phyloP scores from a whole-genome alignment of 2,888 invertebrate genomes.

The Neoascia interrupta region DNA sequence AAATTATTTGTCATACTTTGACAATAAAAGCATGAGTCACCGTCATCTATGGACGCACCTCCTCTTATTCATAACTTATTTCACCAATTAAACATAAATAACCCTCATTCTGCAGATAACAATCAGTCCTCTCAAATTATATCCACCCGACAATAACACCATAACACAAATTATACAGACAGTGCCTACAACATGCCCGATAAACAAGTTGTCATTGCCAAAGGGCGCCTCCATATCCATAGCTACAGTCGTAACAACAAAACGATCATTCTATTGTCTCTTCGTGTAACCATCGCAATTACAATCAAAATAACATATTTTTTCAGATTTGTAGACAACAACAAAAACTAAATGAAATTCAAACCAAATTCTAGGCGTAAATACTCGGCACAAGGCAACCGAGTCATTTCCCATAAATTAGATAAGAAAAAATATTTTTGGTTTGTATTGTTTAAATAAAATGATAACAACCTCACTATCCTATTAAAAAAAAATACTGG shows the following conservation, averaged over 20 bases:
- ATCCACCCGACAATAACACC: too few relatives aligned
- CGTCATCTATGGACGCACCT: neutral
- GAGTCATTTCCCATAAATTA: slow-evolving; percentile 12
- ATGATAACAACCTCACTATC: slow-evolving; percentile 18
- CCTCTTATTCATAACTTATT: neutral
- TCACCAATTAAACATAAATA: too few relatives aligned
- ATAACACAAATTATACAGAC: too few relatives aligned
- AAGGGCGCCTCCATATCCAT: slow-evolving; percentile 28
- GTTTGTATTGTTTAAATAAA: slow-evolving; percentile 22
- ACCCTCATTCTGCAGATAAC: too few relatives aligned
- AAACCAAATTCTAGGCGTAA: slow-evolving; percentile 2
- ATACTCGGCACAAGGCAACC: neutral
- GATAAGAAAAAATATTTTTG: slow-evolving; percentile 28
- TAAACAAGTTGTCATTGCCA: slow-evolving; percentile 44
- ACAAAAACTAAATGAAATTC: neutral
- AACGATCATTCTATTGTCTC: neutral
- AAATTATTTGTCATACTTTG: too few relatives aligned
- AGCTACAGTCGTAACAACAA: too few relatives aligned
- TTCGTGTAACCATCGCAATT: slow-evolving; percentile 10
- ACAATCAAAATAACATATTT: slow-evolving; percentile 35
- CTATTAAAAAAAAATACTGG: neutral
- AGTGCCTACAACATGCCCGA: slow-evolving; percentile 4
- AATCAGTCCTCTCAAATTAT: too few relatives aligned
- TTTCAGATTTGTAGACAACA: slow-evolving; percentile 25
- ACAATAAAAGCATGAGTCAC: too few relatives aligned